Evolutionary conservation across 35 echinoderm and acorn worm genomes (phyloP).

Genomic region (Ophioderma brevispina): DNA sequence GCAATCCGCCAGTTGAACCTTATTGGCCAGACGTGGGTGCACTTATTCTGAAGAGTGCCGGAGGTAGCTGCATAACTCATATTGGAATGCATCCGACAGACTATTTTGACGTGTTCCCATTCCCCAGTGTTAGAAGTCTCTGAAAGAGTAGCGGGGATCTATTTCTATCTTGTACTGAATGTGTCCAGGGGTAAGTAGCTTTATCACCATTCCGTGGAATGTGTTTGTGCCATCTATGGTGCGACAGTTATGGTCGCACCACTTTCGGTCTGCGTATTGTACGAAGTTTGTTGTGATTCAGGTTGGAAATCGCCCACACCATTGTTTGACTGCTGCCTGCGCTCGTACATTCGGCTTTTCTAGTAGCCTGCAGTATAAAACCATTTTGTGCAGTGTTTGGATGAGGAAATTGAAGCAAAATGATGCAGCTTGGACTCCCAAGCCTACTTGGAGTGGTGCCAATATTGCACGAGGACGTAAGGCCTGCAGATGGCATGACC

Average conservation of each 20-base stretch:
- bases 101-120: no score
- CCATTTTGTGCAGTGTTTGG: constrained; percentile 27
- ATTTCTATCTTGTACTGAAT: background rate
- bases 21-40: no score
- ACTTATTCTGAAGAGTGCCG: no score
- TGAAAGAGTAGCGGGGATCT: no score
- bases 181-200: constrained; percentile 26
- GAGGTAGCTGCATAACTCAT: no score
- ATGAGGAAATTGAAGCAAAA: constrained; percentile 51
- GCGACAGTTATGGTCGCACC: constrained; percentile 57
- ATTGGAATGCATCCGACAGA: no score
- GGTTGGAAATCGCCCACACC: background rate
- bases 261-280: constrained; percentile 51
- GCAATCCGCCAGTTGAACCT: no score
- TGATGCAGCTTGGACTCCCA: no score
- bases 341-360: constrained; percentile 25
- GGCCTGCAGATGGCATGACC: constrained; percentile 52
- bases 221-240: constrained; percentile 46
- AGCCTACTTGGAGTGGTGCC: constrained; percentile 57
- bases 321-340: constrained; percentile 52
- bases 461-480: constrained; percentile 45
- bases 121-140: no score
- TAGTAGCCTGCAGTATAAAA: constrained; percentile 28
- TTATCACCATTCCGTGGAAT: constrained; percentile 76
- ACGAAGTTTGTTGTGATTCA: background rate